Conservation (phyloP, 2,888 invertebrate genomes). For the Blera fallax region DNA sequence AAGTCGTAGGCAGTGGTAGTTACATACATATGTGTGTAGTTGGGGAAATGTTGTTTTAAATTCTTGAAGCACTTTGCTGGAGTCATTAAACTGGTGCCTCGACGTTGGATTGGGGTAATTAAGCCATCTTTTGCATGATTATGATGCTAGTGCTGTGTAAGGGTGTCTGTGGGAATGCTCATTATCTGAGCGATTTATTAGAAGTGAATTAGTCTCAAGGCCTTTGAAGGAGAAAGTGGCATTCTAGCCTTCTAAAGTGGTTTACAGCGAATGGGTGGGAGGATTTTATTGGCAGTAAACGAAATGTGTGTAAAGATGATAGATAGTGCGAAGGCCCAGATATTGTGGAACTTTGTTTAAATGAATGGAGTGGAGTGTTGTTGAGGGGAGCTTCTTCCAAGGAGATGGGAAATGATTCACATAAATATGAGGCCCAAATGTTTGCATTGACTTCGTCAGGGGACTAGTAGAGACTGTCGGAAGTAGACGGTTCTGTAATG, state of each 20-base stretch:
- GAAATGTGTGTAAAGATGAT: no score
- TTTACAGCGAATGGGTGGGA: background rate
- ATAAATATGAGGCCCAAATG: no score
- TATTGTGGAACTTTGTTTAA: background rate
- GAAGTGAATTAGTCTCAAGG: background rate
- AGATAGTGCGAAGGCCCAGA: background rate
- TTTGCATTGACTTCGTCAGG: no score
- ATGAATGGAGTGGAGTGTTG: no score
- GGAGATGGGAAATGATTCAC: no score
- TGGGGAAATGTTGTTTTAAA: background rate
- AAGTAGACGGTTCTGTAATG: no score
- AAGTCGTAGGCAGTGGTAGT: background rate
- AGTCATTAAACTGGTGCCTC: constrained; percentile 13
- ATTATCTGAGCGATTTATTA: constrained; percentile 25
- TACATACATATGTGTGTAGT: no score
- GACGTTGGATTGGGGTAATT: constrained; percentile 23
- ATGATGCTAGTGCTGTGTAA: constrained; percentile 6
- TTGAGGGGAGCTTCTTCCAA: no score
- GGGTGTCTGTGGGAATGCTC: constrained; percentile 22
- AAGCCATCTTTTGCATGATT: constrained; percentile 16
- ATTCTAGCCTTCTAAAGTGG: background rate
- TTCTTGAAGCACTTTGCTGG: background rate
- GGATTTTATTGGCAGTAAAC: no score
- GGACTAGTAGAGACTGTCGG: no score
- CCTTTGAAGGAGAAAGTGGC: background rate